Percentiles rank a stretch among this genome's conserved stretches.
phyloP scores from a whole-genome alignment of 2,888 invertebrate genomes.

The Mimas tiliae region DNA sequence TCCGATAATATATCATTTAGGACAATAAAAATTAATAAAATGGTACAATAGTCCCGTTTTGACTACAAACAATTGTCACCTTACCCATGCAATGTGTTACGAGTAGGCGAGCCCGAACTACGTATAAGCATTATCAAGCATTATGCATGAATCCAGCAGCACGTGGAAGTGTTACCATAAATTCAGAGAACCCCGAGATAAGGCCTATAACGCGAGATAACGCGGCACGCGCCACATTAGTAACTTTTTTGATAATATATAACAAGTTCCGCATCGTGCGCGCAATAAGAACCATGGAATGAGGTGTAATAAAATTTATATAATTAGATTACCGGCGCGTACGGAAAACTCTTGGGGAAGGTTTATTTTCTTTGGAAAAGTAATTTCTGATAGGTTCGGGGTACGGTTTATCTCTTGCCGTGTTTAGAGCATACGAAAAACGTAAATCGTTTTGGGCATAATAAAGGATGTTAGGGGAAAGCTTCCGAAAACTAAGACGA shows the following conservation, averaged over 20 bases:
- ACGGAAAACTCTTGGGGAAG: neutral
- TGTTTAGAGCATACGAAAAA: neutral
- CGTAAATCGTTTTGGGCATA: neutral
- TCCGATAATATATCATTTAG: too few species aligned
- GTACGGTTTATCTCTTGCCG: neutral
- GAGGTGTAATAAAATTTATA: slow-evolving; percentile 27
- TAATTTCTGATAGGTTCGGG: neutral
- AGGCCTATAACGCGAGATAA: slow-evolving; percentile 39
- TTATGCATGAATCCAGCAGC: slow-evolving; percentile 47
- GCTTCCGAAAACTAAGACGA: too few species aligned
- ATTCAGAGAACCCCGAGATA: slow-evolving; percentile 52
- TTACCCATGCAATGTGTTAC: neutral
- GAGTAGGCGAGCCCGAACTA: neutral
- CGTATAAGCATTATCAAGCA: slow-evolving; percentile 37
- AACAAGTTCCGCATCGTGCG: slow-evolving; percentile 27
- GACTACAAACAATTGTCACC: neutral
- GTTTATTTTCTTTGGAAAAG: slow-evolving; percentile 1
- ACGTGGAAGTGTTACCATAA: slow-evolving; percentile 53
- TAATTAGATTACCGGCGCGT: slow-evolving; percentile 2
- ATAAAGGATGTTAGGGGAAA: too few species aligned
- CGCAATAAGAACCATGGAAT: slow-evolving; percentile 23
- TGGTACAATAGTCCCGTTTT: neutral
- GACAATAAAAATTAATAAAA: too few species aligned
- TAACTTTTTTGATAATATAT: slow-evolving; percentile 43
- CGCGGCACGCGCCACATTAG: slow-evolving; percentile 41